Evolutionary conservation across 1,140 invertebrate genomes (phyloP).

Genomic region (Aphelenchoides fujianensis): DNA sequence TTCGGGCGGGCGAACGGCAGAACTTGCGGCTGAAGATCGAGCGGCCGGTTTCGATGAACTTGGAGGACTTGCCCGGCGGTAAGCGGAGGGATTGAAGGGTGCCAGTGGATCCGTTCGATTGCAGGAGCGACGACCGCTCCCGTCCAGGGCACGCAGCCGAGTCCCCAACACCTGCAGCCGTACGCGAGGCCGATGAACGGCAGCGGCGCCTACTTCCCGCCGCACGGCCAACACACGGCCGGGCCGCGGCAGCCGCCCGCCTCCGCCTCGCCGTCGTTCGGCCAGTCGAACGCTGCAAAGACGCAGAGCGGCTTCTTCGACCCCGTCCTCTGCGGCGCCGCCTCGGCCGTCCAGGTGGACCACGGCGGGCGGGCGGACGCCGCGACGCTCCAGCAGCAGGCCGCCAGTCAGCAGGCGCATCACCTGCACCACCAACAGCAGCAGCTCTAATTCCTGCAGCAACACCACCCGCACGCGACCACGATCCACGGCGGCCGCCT

Average conservation of each 20-base stretch:
- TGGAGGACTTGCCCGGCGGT: background rate
- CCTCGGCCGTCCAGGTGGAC: no score
- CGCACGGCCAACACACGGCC: background rate
- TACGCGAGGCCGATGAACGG: background rate
- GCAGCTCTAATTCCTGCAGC: slow-evolving; percentile 18
- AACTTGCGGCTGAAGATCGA: slow-evolving; percentile 22
- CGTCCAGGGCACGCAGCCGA: background rate
- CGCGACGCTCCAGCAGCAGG: background rate
- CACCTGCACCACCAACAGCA: slow-evolving; percentile 7
- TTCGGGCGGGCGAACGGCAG: slow-evolving; percentile 4
- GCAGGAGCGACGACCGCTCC: slow-evolving; percentile 6
- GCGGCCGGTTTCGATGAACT: no score
- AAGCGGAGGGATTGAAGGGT: no score
- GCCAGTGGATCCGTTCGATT: no score
- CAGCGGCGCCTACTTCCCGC: background rate
- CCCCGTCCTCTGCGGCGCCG: background rate
- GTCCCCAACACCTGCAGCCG: slow-evolving; percentile 9
- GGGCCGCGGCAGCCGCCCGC: background rate
- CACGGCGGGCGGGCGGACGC: background rate
- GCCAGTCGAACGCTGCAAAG: background rate
- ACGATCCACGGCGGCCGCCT: slow-evolving; percentile 28
- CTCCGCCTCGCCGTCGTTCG: background rate
- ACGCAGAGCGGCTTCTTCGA: slow-evolving; percentile 5
- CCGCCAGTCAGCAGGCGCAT: background rate
- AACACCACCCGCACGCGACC: slow-evolving; percentile 15